Base-by-base conservation (phyloP, 2,113 vertebrate genomes). In the Chloebia gouldiae region DNA sequence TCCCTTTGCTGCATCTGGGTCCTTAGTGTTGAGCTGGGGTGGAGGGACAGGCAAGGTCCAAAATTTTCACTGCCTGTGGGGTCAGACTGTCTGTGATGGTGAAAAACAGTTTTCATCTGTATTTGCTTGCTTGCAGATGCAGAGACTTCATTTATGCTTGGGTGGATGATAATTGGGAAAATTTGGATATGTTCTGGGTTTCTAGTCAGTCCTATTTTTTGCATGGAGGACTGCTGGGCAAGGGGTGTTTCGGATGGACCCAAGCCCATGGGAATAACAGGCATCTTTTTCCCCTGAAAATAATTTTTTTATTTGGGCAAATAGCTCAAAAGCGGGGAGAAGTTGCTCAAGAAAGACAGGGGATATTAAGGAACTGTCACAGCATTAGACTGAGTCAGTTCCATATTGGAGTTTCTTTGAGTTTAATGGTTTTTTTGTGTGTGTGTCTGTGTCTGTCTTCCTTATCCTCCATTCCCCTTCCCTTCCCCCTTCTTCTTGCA, bases 401-500 rank as follows among this genome's bases (percentile, higher is more conserved):
- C 92, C 87, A 69, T 53, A 28, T 68, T 72, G 86, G 60, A 85
- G 37, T 56, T 66, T 79, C 35, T 88, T 80, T 51, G 35, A 42
- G 79, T 92, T 94, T 96, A 47, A 95, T 63, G 57, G 59, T 12
- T 49, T 95, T 82, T 84, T 86, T 88, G 15, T 95, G 30, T 96
- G 45, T 95, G 30, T 91, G 71, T 93, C 61, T 83, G 20, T 88
- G 42, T 97, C 50, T 71, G 95, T 83, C 8, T 92, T 65, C 86
- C 22, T 94, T 73, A 89, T 60, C 80, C n/a, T 94, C 60, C 82
- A 64, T 60, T 94, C 73, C 66, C 95, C 69, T 91, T 76, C 86
- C 76, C 80, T 91, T 73, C 39, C 93, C 69, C 53, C 78, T 51
- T 96, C 78, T 63, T 91, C 97, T 79, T 98, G 96, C 65, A 40